Evolutionary conservation across 1,140 invertebrate species (phyloP).

Genomic region (Paralvinella palmiformis): DNA sequence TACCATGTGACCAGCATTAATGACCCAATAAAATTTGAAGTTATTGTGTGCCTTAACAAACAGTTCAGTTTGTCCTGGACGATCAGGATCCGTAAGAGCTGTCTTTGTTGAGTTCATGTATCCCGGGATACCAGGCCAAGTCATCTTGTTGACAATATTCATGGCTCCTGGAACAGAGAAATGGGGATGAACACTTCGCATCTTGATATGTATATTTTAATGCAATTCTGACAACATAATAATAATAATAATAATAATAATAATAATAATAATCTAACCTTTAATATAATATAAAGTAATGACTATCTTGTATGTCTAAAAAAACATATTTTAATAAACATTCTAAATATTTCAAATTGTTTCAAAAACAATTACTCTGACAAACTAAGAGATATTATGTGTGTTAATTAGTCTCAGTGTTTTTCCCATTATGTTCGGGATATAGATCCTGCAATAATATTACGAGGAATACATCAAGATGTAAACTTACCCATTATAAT

Average conservation of each 20-base stretch:
- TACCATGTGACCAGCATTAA: constrained; percentile 17
- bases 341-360: not conserved
- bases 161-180: constrained; percentile 9
- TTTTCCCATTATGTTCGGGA: too few species aligned
- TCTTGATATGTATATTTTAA: not conserved
- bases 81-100: not conserved
- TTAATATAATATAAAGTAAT: too few species aligned
- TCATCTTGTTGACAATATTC: constrained; percentile 16
- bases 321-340: not conserved
- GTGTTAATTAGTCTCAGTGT: too few species aligned
- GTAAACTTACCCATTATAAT: too few species aligned
- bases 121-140: constrained; percentile 4
- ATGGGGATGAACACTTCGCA: not conserved
- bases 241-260: not conserved
- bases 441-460: too few species aligned
- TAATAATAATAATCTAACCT: not conserved
- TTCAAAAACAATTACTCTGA: too few species aligned
- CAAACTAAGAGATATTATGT: too few species aligned
- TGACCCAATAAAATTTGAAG: constrained; percentile 20
- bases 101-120: constrained; percentile 10
- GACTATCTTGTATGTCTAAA: not conserved
- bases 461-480: too few species aligned
- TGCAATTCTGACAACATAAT: not conserved
- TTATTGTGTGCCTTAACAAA: constrained; percentile 20
- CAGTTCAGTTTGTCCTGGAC: constrained; percentile 7